A percentile compares a stretch with the other conserved stretches of the same genome.
Evolutionary conservation across 1,140 invertebrate species (phyloP).

Genomic region (Asbolus verrucosus): DNA sequence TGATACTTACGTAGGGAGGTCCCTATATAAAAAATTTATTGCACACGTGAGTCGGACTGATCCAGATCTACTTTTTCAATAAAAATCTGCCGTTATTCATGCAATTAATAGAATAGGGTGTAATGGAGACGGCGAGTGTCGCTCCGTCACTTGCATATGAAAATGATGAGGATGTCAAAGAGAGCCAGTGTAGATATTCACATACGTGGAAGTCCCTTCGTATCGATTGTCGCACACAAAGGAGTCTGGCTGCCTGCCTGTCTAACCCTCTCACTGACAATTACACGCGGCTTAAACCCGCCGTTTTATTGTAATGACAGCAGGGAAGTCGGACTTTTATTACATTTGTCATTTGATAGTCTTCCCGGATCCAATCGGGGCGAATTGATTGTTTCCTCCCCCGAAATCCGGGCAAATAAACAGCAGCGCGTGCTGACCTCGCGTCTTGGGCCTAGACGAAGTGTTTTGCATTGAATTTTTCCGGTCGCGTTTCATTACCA

Average conservation of each 20-base stretch:
- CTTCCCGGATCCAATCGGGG: slow-evolving; percentile 46
- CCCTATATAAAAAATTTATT: slow-evolving; percentile 14
- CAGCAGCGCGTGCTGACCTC: background rate
- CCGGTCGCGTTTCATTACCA: no score
- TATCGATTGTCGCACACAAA: slow-evolving; percentile 43
- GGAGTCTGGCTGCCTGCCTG: slow-evolving; percentile 41
- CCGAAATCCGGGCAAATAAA: slow-evolving; percentile 8
- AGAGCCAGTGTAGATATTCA: slow-evolving; percentile 38
- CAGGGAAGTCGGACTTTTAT: slow-evolving; percentile 58
- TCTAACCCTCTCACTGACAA: slow-evolving; percentile 54
- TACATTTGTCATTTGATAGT: slow-evolving; percentile 62
- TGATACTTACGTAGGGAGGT: slow-evolving; percentile 22
- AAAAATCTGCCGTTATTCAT: background rate
- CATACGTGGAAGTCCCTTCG: slow-evolving; percentile 40
- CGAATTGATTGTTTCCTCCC: slow-evolving; percentile 37
- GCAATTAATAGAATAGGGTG: slow-evolving; percentile 17
- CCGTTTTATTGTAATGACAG: slow-evolving; percentile 62
- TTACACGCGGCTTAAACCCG: slow-evolving; percentile 60
- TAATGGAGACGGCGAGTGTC: background rate
- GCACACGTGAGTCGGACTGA: slow-evolving; percentile 9
- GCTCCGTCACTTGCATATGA: slow-evolving; percentile 27
- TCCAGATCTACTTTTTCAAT: slow-evolving; percentile 29
- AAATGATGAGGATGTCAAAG: slow-evolving; percentile 38
- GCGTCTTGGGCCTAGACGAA: background rate
- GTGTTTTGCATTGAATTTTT: no score